A percentile compares a stretch with the other conserved stretches of the same genome.
Evolutionary conservation across 2,113 vertebrate species (phyloP).

Genomic region (Scalopus aquaticus): DNA sequence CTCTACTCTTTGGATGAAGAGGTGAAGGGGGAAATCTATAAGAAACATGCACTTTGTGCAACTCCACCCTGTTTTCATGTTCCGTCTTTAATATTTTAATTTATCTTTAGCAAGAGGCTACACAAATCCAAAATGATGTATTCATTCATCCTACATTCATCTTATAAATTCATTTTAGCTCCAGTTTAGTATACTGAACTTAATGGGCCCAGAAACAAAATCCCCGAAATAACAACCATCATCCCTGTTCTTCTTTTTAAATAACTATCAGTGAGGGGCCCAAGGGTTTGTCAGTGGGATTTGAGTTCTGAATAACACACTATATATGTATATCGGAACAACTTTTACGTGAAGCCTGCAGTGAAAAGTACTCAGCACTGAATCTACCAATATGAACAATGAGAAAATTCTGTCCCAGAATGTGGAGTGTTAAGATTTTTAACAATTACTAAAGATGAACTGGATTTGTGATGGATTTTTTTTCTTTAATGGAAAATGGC

Average conservation of each 20-base stretch:
- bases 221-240: neutral
- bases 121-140: neutral
- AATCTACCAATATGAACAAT: neutral
- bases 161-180: conserved; percentile 12
- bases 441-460: neutral
- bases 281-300: neutral
- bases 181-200: neutral
- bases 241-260: neutral
- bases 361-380: neutral
- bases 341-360: neutral
- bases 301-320: neutral
- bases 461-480: neutral
- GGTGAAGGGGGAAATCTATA: neutral
- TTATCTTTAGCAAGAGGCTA: neutral
- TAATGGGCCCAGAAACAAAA: neutral
- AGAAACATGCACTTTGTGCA: neutral
- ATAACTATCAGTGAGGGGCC: neutral
- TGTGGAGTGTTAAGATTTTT: neutral
- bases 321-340: neutral
- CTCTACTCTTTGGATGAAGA: neutral
- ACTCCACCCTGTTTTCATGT: neutral
- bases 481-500: neutral
- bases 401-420: neutral
- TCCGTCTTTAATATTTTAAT: neutral
- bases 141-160: neutral